These are phyloP conservation scores for Rhingia campestris DNA, from an alignment of 2,888 invertebrate species.

Conservation along the genomic window DNA sequence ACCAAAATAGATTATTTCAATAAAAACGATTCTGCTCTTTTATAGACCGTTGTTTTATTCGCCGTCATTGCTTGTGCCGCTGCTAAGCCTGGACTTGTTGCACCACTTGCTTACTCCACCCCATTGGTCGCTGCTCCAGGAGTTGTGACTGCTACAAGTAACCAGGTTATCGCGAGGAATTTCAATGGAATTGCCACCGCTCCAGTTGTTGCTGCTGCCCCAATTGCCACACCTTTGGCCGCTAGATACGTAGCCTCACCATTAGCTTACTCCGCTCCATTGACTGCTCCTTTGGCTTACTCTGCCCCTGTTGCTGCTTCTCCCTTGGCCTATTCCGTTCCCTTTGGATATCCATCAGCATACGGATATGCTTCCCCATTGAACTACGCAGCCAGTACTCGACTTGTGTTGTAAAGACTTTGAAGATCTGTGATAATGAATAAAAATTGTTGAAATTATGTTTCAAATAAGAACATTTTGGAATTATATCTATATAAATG, in stretches of 20 bases:
- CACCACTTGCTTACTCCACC: conserved; percentile 75
- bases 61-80: conserved; percentile 60
- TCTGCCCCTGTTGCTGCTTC: conserved; percentile 12
- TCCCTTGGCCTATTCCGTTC: conserved; percentile 72
- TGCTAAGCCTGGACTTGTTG: conserved; percentile 64
- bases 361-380: conserved; percentile 47
- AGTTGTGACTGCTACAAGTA: no score
- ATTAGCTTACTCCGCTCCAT: neutral
- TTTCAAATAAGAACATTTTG: no score
- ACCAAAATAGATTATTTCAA: neutral
- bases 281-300: conserved; percentile 10
- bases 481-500: no score
- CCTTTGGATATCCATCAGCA: conserved; percentile 79
- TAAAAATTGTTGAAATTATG: no score
- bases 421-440: no score
- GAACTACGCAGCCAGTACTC: conserved; percentile 32
- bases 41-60: conserved; percentile 54
- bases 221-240: conserved; percentile 77
- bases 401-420: conserved; percentile 22
- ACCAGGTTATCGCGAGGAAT: conserved; percentile 77
- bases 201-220: conserved; percentile 80
- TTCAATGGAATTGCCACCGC: conserved; percentile 78
- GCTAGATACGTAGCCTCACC: neutral
- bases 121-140: conserved; percentile 35
- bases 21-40: neutral